A percentile compares a stretch with the other conserved stretches of the same genome.
Conservation (phyloP, 2,888 invertebrate genomes). For the Rhyacophila evoluta region DNA sequence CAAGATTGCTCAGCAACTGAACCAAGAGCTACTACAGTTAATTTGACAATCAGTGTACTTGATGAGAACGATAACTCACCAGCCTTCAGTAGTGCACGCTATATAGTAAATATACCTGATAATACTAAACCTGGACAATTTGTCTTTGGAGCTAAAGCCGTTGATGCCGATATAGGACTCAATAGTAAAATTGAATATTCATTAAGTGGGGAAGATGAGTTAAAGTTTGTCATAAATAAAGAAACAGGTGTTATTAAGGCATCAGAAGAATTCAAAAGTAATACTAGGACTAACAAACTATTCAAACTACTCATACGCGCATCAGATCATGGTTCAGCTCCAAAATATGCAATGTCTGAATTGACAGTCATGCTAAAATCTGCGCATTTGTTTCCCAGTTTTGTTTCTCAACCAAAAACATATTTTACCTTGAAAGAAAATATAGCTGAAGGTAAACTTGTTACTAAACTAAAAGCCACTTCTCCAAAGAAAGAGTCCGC, state of each 20-base stretch:
- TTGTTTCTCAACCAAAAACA: slow-evolving; percentile 77
- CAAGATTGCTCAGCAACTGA: slow-evolving; percentile 90
- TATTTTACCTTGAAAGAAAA: slow-evolving; percentile 86
- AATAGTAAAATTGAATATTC: slow-evolving; percentile 87
- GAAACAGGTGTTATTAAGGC: slow-evolving; percentile 91
- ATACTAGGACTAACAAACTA: slow-evolving; percentile 69
- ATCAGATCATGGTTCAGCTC: slow-evolving; percentile 80
- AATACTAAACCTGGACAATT: slow-evolving; percentile 84
- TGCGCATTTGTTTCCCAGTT: slow-evolving; percentile 83
- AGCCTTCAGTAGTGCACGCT: slow-evolving; percentile 78
- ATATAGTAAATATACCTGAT: slow-evolving; percentile 86
- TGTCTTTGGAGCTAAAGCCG: slow-evolving; percentile 90
- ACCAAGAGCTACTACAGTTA: slow-evolving; percentile 84
- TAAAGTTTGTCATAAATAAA: slow-evolving; percentile 81
- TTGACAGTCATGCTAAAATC: slow-evolving; percentile 83
- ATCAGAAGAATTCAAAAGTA: slow-evolving; percentile 73
- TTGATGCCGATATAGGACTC: slow-evolving; percentile 83
- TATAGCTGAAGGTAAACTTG: slow-evolving; percentile 79
- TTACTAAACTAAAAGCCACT: slow-evolving; percentile 81
- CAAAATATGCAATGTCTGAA: slow-evolving; percentile 80
- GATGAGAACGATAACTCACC: slow-evolving; percentile 92
- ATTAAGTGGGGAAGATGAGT: slow-evolving; percentile 81
- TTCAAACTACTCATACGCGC: slow-evolving; percentile 84
- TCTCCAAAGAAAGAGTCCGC: slow-evolving; percentile 83
- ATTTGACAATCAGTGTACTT: slow-evolving; percentile 81